Evolutionary conservation across 2,888 invertebrate species (phyloP).

Genomic region (Piscicola geometra): DNA sequence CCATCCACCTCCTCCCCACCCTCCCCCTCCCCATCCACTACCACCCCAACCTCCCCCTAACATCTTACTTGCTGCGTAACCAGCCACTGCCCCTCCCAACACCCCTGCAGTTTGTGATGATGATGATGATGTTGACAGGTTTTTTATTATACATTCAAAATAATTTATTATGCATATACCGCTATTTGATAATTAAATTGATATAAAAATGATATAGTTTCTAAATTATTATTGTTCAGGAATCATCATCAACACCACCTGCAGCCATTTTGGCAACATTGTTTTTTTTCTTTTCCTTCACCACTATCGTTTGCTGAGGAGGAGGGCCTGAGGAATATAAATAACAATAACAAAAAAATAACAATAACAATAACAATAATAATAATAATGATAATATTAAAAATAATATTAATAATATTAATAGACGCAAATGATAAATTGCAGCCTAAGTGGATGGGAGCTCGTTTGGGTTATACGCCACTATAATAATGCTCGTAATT

Average conservation of each 20-base stretch:
- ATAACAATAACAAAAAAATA: too few species aligned
- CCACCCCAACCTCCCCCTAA: constrained; percentile 35
- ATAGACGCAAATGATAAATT: too few species aligned
- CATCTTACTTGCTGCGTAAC: constrained; percentile 39
- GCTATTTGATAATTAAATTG: background rate
- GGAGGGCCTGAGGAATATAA: background rate
- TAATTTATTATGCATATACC: background rate
- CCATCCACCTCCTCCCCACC: constrained; percentile 33
- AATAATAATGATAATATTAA: background rate
- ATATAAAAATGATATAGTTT: background rate
- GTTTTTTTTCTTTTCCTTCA: constrained; percentile 24
- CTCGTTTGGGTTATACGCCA: too few species aligned
- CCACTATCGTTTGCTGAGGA: constrained; percentile 26
- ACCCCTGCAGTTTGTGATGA: constrained; percentile 32
- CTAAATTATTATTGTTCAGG: too few species aligned
- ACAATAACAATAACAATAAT: background rate
- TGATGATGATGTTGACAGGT: background rate
- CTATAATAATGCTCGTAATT: too few species aligned
- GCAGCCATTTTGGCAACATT: constrained; percentile 27
- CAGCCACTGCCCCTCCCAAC: constrained; percentile 38
- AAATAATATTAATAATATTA: background rate
- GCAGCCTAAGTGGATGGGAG: too few species aligned
- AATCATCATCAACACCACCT: constrained; percentile 23
- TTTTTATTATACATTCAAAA: background rate
- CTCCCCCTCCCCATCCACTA: constrained; percentile 18